These are phyloP conservation scores for Sebastolobus alascanus DNA, from an alignment of 2,797 vertebrate genomes.

Conservation along the genomic window DNA sequence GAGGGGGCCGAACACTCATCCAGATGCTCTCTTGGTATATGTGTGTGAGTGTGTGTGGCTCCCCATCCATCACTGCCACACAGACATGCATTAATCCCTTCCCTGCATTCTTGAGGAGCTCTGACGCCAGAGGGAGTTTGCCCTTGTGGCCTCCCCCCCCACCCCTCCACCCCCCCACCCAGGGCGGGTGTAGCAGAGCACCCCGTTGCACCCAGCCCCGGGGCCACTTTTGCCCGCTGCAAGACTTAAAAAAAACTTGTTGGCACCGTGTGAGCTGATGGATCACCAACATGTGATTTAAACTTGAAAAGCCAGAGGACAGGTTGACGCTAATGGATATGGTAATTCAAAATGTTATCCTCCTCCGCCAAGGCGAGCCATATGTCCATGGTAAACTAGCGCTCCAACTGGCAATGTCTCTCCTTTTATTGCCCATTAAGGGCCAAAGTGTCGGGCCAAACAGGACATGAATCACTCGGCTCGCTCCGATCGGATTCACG, in stretches of 20 bases:
- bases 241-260: constrained; percentile 33
- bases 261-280: constrained; percentile 23
- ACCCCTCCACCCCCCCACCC: not conserved
- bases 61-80: constrained; percentile 81
- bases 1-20: constrained; percentile 55
- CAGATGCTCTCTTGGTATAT: constrained; percentile 57
- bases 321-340: constrained; percentile 52
- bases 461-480: constrained; percentile 58
- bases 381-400: constrained; percentile 57
- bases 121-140: constrained; percentile 68
- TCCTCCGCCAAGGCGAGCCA: constrained; percentile 60
- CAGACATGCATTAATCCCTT: constrained; percentile 78
- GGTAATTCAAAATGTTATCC: constrained; percentile 50
- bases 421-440: constrained; percentile 64
- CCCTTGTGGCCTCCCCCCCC: constrained; percentile 51
- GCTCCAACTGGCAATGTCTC: constrained; percentile 50
- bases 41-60: constrained; percentile 10
- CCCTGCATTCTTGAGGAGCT: constrained; percentile 83
- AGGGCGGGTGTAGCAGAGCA: not conserved
- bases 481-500: constrained; percentile 47
- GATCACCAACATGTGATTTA: constrained; percentile 22
- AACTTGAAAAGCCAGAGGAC: constrained; percentile 37
- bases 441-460: constrained; percentile 42
- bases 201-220: not conserved
- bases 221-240: constrained; percentile 5